Evolutionary conservation across 2,113 vertebrate genomes (phyloP), one percentile per base, ranked within the genome.

Genomic region (Daboia siamensis): DNA sequence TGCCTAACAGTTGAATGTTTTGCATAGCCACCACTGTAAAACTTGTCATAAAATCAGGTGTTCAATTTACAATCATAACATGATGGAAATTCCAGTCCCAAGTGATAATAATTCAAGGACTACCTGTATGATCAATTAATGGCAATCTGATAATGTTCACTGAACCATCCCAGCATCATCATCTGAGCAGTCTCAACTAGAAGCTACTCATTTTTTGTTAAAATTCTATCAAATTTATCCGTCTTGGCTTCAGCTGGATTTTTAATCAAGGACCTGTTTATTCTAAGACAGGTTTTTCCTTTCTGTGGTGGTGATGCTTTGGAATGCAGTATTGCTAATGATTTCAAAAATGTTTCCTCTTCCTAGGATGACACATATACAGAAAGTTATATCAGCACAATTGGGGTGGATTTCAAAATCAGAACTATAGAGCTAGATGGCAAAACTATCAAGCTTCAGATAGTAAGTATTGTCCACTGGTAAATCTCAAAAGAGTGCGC

Each of bases 351-450:
- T 94, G 93, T 3, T 92, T 96, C 90, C 96, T 92, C 96, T 88
- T 94, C n/a, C 90, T 94, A 99, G 99, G 99, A 99, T 97, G 99
- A 99, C 96, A 99, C 99, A 2, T 99, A 99, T 94, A 99, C 99
- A 96, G 99, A 99, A 97, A 99, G 99, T 97, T 99, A 99, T 96
- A 99, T 99, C 97, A 99, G 99, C 96, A 99, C 99, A 93, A 99
- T 99, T 94, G 99, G 99, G 88, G 99, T 99, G 97, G 99, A 99
- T 97, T 99, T 99, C 97, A 99, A 99, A 98, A 99, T 99, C 98
- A 98, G 99, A 97, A 99, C 99, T 97, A 99, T 99, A 98, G 99
- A 99, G 96, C 97, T 99, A 98, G 99, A 99, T 93, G 99, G 99
- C 64, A 99, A 99, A 98, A 99, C 99, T 95, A 99, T 99, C 97